These are phyloP conservation scores for Nymphalis urticae DNA, from an alignment of 2,888 invertebrate species.

Conservation along the genomic window DNA sequence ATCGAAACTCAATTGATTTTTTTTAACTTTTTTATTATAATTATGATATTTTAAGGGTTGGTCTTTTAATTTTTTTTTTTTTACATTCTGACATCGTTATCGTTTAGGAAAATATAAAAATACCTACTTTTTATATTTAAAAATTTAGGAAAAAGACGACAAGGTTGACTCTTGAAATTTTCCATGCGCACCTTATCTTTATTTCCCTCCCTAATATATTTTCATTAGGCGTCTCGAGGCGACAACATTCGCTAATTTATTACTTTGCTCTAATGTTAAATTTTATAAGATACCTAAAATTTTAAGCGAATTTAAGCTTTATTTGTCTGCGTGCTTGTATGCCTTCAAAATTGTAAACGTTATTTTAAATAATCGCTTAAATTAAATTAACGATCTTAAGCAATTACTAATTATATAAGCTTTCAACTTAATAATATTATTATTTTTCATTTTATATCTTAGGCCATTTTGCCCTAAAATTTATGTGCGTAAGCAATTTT, in stretches of 20 bases:
- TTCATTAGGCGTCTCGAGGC: conserved; percentile 52
- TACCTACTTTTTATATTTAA: conserved; percentile 18
- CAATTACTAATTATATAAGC: conserved; percentile 8
- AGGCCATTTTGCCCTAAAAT: neutral
- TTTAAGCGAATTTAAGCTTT: conserved; percentile 19
- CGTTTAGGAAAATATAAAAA: neutral
- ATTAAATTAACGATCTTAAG: neutral
- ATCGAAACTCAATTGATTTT: too few relatives aligned
- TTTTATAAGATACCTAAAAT: conserved; percentile 53
- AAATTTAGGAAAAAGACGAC: conserved; percentile 16
- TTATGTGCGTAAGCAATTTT: neutral
- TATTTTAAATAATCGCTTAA: conserved; percentile 4
- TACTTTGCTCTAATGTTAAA: conserved; percentile 58
- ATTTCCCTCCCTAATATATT: conserved; percentile 48
- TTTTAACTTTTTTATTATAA: neutral
- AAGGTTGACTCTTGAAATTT: conserved; percentile 28
- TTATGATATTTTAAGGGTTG: neutral
- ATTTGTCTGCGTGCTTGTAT: conserved; percentile 14
- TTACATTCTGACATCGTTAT: too few relatives aligned
- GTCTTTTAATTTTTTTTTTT: neutral
- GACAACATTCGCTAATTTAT: conserved; percentile 58
- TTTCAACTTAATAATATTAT: conserved; percentile 4
- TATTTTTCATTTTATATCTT: neutral
- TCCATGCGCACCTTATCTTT: conserved; percentile 33
- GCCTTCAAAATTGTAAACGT: neutral